These are phyloP conservation scores for Drosophila tanythrix DNA, from an alignment of 2,888 invertebrate species.

Conservation along the genomic window DNA sequence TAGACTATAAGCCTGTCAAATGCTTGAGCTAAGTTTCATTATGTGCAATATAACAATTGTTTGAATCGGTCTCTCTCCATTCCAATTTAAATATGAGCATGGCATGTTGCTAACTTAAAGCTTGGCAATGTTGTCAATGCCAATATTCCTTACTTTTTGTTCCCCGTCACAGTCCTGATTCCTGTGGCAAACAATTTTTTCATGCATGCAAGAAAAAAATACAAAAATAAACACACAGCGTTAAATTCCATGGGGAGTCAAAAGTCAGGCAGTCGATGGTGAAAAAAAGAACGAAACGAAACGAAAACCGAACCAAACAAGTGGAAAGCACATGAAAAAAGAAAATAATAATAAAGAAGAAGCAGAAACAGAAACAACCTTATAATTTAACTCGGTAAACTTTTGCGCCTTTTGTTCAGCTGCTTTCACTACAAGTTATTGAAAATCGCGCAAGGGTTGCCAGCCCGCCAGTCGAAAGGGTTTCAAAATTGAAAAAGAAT, in stretches of 20 bases:
- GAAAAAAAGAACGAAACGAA: conserved; percentile 7
- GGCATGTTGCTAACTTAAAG: conserved; percentile 30
- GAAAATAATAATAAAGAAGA: conserved; percentile 44
- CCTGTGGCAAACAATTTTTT: conserved; percentile 46
- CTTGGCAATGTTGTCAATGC: conserved; percentile 49
- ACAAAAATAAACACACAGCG: conserved; percentile 51
- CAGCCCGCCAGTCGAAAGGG: conserved; percentile 54
- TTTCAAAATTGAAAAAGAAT: conserved; percentile 78
- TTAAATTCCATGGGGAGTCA: conserved; percentile 70
- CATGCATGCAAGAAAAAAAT: conserved; percentile 67
- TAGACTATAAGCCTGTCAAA: neutral
- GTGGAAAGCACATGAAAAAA: conserved; percentile 23
- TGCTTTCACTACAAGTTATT: conserved; percentile 74
- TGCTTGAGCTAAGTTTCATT: neutral
- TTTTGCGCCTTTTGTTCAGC: conserved; percentile 75
- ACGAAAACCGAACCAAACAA: conserved; percentile 21
- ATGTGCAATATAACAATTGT: neutral
- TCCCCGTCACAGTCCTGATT: conserved; percentile 10
- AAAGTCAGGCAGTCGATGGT: conserved; percentile 59
- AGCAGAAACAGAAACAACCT: conserved; percentile 63
- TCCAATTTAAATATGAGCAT: conserved; percentile 2
- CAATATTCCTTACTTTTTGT: conserved; percentile 32
- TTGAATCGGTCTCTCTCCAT: neutral
- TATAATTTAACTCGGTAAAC: conserved; percentile 77
- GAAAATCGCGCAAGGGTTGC: conserved; percentile 76